These are phyloP conservation scores for Prunella strophiata DNA, from an alignment of 2,797 vertebrate species.

Conservation along the genomic window DNA sequence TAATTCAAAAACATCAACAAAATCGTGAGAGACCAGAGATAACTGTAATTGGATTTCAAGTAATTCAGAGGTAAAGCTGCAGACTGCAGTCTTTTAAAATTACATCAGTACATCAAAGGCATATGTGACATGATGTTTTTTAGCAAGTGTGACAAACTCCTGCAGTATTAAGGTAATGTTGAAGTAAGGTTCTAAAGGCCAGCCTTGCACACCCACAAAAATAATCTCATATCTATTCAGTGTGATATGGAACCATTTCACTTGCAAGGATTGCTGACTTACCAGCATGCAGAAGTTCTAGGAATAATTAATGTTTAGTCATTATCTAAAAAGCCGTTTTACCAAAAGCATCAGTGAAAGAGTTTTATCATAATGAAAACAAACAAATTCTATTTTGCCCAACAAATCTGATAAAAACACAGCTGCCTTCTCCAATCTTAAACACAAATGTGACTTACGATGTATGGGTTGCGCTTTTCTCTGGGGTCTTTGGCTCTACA, in stretches of 20 bases:
- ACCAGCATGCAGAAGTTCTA: constrained; percentile 18
- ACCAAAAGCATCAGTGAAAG: constrained; percentile 47
- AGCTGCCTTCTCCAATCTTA: constrained; percentile 31
- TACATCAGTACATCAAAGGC: constrained; percentile 55
- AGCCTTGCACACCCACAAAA: neutral
- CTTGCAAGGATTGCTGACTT: constrained; percentile 38
- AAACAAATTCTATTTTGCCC: constrained; percentile 37
- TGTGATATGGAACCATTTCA: neutral
- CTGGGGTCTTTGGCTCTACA: constrained; percentile 77
- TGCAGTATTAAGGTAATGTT: constrained; percentile 28
- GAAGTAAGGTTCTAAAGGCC: constrained; percentile 42
- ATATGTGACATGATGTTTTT: constrained; percentile 47
- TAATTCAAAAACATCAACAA: constrained; percentile 71
- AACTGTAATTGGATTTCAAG: constrained; percentile 64
- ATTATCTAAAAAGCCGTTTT: constrained; percentile 50
- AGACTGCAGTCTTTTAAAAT: constrained; percentile 67
- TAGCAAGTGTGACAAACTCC: constrained; percentile 37
- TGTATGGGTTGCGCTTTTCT: constrained; percentile 75
- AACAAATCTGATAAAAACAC: constrained; percentile 49
- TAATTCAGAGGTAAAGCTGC: constrained; percentile 61
- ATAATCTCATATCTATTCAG: constrained; percentile 1
- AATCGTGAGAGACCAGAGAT: constrained; percentile 46
- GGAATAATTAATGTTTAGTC: constrained; percentile 59
- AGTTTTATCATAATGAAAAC: constrained; percentile 46
- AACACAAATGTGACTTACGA: constrained; percentile 78